These are phyloP conservation scores for Hemithea aestivaria DNA, from an alignment of 2,888 invertebrate genomes.

Conservation along the genomic window DNA sequence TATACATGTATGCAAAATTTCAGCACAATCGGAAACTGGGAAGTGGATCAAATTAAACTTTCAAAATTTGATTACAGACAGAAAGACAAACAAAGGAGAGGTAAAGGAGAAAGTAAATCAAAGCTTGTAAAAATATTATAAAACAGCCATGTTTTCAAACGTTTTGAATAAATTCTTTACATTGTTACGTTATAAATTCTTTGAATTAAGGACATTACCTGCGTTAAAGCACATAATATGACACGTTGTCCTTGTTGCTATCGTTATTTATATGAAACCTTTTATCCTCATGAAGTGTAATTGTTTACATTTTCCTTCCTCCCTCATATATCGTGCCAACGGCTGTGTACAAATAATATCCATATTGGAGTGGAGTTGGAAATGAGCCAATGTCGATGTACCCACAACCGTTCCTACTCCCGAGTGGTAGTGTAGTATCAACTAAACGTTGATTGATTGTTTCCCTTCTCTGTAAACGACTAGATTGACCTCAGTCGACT, in stretches of 20 bases:
- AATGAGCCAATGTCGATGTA: conserved; percentile 59
- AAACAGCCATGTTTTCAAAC: too few species aligned
- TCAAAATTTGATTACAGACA: too few species aligned
- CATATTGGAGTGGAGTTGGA: conserved; percentile 51
- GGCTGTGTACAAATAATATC: not conserved
- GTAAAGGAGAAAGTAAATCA: too few species aligned
- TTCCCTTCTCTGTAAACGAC: conserved; percentile 55
- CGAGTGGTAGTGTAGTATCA: conserved; percentile 65
- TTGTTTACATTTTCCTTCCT: conserved; percentile 17
- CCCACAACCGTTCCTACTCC: conserved; percentile 64
- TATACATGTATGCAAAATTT: too few species aligned
- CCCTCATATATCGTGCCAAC: not conserved
- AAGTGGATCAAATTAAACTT: too few species aligned
- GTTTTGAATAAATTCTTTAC: too few species aligned
- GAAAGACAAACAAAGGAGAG: too few species aligned
- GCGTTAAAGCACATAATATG: too few species aligned
- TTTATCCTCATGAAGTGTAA: conserved; percentile 7
- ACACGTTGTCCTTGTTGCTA: conserved; percentile 7
- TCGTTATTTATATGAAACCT: conserved; percentile 3
- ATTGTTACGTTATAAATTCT: too few species aligned
- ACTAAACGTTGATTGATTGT: conserved; percentile 67
- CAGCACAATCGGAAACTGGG: too few species aligned
- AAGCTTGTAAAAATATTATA: too few species aligned
- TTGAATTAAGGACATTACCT: too few species aligned
- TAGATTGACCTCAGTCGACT: conserved; percentile 46